Base-by-base conservation (phyloP, 2,797 vertebrate species). In the Sparus aurata region DNA sequence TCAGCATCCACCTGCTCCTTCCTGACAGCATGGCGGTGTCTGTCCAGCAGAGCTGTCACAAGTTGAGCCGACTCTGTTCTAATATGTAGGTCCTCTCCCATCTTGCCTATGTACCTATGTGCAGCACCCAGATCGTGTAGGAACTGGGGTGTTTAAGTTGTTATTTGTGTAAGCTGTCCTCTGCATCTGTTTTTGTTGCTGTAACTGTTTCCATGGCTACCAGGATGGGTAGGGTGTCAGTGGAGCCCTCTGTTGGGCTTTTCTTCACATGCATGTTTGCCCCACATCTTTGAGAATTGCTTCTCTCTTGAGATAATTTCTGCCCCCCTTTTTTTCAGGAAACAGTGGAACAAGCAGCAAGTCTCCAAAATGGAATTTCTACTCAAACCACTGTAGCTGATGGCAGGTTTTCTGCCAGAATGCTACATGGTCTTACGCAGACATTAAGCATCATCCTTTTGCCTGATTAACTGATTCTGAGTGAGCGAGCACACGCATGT, bases 401-500 rank as follows among this genome's bases (percentile, higher is more conserved):
- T 64, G 58, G 65, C 60, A 23, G 53, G 17, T 30, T 55, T 12
- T 41, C 59, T 63, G 54, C 58, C 73, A 86, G 60, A 59, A 89
- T 83, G 90, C 53, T 53, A 38, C 63, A 38, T 58, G 12, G 5
- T 49, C 65, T 58, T 18, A 60, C n/a, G 49, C 60, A n/a, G 46
- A 52, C 30, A 10, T 16, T 34, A 25, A 69, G 18, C 41, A 23
- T 61, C 13, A 63, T 38, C 67, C 3, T 6, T 75, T 77, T 30
- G 38, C 25, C 20, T 16, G 18, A 38, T 64, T 34, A 20, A 3
- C 45, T 13, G 58, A 50, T 55, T 73, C 62, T 7, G 23, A 47
- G 65, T 54, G 76, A 93, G 80, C 89, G 75, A 91, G 75, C 86
- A 87, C 80, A 95, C 95, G 85, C 95, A 98, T 98, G 97, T 99